Base-by-base conservation (phyloP, 2,888 invertebrate species). In the Octonoba sinensis region DNA sequence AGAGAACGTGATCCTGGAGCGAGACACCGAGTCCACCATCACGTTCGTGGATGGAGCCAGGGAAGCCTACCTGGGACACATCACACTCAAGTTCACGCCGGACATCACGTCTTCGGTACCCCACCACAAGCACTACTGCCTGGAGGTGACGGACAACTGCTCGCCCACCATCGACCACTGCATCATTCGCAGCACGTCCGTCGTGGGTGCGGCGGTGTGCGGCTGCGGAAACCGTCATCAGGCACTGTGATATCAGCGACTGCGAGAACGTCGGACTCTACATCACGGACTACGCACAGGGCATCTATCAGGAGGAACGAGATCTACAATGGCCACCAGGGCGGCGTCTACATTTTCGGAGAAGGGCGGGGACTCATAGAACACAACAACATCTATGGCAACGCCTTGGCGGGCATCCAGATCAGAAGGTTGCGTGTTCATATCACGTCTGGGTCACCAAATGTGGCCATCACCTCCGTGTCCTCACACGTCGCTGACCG, bases 181-280 rank as follows among this genome's bases (percentile, higher is more conserved):
- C 89, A 94, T 97, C 87, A 97, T 99, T 86, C 92, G 97, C 85
- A 98, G 97, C 88, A 94, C 96, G 70, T 97, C 96, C 87, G 96
- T 97, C 85, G 96, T 98, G 87, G 99, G 99, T 65, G 98, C 99
- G 44, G 99, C 99, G 20, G 96, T 99, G 46, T 99, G 98, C 89
- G 99, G 95, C 95, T 85, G 97, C 99, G 44, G 96, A 97, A 90
- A 99, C 99, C 3, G 93, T 93, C 56, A 95, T 99, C 86, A 94
- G 95, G 87, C 95, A 97, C 90, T 99, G 99, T 90, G 96, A 97
- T 91, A 98, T 99, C 88, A 96, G 96, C 88, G 99, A 99, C 90
- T 99, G 99, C 90, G 99, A 99, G 89, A 99, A 99, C 89, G 99
- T 99, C 0, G 99, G 99, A 0, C 92, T 99, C 16, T 99, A 97